These are phyloP conservation scores for Takifugu flavidus DNA, from an alignment of 2,113 vertebrate genomes.

Conservation along the genomic window DNA sequence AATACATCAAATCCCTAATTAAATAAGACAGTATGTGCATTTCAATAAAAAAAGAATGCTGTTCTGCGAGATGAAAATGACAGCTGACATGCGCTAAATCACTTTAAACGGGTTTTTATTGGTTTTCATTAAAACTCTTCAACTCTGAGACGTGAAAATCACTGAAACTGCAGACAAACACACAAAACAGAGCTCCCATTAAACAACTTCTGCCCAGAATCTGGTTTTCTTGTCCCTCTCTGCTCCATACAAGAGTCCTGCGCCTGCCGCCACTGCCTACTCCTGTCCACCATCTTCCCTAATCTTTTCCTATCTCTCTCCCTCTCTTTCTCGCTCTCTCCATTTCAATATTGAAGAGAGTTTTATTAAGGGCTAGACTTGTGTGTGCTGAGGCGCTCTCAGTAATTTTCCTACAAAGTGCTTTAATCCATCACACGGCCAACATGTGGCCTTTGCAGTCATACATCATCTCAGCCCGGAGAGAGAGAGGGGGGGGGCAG, in stretches of 20 bases:
- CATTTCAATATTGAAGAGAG: conserved; percentile 93
- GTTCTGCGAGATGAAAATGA: too few species aligned
- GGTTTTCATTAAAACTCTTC: not conserved
- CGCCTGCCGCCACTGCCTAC: conserved; percentile 7
- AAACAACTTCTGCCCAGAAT: conserved; percentile 8
- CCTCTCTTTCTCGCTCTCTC: conserved; percentile 37
- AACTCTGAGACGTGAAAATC: not conserved
- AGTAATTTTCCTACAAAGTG: conserved; percentile 99
- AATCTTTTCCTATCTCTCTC: conserved; percentile 50
- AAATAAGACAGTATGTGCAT: too few species aligned
- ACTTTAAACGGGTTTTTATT: conserved; percentile 1
- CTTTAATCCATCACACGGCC: conserved; percentile 99
- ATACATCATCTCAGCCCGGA: conserved; percentile 95
- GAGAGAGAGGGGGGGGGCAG: conserved; percentile 19
- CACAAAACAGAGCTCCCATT: not conserved
- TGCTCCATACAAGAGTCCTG: not conserved
- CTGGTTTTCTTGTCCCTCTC: conserved; percentile 7
- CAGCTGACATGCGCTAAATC: not conserved
- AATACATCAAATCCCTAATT: too few species aligned
- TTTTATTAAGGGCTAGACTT: conserved; percentile 99
- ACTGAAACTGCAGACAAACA: conserved; percentile 1
- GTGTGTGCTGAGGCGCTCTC: conserved; percentile 93
- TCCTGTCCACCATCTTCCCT: conserved; percentile 40
- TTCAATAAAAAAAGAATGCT: too few species aligned
- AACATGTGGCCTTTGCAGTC: conserved; percentile 96